Conservation (phyloP, 2,113 vertebrate species). For the Ramphastos sulfuratus region DNA sequence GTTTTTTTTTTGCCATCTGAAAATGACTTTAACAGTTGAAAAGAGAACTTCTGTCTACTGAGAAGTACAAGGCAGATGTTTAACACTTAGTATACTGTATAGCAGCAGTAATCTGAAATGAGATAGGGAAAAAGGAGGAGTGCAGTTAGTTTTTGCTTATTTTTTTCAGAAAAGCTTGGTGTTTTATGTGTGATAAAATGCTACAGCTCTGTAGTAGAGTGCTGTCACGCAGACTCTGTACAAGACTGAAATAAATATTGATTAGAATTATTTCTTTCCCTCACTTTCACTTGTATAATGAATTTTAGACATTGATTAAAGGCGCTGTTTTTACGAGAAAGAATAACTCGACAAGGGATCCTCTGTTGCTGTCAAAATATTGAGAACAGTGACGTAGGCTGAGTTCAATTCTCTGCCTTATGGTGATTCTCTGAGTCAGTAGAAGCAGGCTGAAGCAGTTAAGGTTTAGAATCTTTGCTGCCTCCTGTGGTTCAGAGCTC, state of each 20-base stretch:
- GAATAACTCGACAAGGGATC: background rate
- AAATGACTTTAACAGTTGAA: background rate
- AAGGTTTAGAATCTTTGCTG: background rate
- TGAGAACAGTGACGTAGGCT: background rate
- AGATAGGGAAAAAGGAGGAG: background rate
- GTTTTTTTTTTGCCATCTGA: background rate
- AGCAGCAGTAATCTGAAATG: background rate
- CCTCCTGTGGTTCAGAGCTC: background rate
- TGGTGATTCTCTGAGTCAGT: background rate
- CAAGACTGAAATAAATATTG: background rate
- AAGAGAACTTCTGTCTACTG: background rate
- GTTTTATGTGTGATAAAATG: background rate
- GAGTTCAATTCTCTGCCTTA: background rate
- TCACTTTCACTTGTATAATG: background rate
- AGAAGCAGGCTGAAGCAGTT: background rate
- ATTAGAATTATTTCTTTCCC: background rate
- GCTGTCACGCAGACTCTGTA: background rate
- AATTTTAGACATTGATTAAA: background rate
- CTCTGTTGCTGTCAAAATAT: background rate
- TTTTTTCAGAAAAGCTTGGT: background rate
- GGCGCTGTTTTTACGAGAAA: background rate
- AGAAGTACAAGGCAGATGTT: background rate
- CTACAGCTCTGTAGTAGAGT: background rate
- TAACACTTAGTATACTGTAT: background rate
- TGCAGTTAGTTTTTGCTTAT: background rate